Evolutionary conservation across 37 sponge, comb jelly and placozoan species (phyloP).

Genomic region (Halichondria panicea): DNA sequence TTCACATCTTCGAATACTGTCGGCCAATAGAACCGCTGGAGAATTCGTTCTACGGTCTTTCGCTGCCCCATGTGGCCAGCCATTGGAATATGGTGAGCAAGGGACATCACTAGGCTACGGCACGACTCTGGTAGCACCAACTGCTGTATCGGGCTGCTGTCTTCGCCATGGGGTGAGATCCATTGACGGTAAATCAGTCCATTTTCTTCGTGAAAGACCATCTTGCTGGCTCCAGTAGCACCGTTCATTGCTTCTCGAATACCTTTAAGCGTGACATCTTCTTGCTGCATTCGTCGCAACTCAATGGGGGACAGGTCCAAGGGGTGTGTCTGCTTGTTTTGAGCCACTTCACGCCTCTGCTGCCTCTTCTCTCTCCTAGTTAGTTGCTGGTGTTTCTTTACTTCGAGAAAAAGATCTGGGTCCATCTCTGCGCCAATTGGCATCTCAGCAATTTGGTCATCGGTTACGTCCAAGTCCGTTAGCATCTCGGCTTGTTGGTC

Average conservation of each 20-base stretch:
- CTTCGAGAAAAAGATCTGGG: no score
- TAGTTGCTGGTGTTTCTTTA: no score
- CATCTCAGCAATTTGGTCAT: no score
- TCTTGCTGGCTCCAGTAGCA: neutral
- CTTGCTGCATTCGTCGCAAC: no score
- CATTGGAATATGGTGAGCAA: conserved; percentile 44
- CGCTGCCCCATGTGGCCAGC: conserved; percentile 49
- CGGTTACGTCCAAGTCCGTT: no score
- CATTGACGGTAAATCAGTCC: neutral
- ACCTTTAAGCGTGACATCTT: neutral
- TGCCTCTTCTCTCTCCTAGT: no score
- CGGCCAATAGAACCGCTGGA: conserved; percentile 56
- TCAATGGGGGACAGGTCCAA: no score
- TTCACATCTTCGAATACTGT: conserved; percentile 34
- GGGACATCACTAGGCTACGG: neutral
- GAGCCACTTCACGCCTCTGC: no score
- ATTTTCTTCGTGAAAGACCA: neutral
- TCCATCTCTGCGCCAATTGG: no score
- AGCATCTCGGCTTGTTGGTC: no score
- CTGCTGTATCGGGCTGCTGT: conserved; percentile 16
- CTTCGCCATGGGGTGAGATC: neutral
- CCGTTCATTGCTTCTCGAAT: neutral
- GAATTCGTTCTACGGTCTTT: conserved; percentile 40
- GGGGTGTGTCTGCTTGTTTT: no score
- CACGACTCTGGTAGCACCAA: conserved; percentile 42